Conservation (phyloP, 2,888 invertebrate species). For the Geotrupes spiniger region DNA sequence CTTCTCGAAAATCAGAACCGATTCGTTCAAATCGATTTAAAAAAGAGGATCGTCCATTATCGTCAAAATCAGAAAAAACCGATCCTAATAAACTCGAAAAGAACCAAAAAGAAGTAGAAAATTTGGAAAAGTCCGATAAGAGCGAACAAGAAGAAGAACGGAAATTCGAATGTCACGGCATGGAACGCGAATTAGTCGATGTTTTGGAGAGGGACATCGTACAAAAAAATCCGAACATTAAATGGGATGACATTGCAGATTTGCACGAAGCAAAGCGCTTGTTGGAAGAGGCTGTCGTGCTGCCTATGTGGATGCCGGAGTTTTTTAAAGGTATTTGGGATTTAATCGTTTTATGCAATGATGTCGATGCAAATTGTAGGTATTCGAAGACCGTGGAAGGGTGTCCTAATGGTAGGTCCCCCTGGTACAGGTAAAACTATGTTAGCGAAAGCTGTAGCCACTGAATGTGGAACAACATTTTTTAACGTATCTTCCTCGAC, state of each 20-base stretch:
- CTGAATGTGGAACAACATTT: constrained; percentile 96
- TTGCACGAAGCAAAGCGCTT: constrained; percentile 84
- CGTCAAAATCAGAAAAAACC: constrained; percentile 44
- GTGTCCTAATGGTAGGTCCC: constrained; percentile 91
- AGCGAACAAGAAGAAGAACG: constrained; percentile 65
- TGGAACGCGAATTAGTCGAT: constrained; percentile 91
- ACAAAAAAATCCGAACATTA: constrained; percentile 93
- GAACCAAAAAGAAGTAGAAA: constrained; percentile 64
- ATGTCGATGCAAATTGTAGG: constrained; percentile 58
- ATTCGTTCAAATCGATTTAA: constrained; percentile 29
- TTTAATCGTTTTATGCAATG: no score
- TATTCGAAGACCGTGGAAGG: constrained; percentile 95
- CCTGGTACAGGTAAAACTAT: constrained; percentile 95
- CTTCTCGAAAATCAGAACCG: constrained; percentile 38
- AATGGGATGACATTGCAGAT: constrained; percentile 94
- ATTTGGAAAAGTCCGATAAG: constrained; percentile 57
- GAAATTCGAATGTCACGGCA: constrained; percentile 78
- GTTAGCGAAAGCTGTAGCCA: constrained; percentile 97
- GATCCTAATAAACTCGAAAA: constrained; percentile 45
- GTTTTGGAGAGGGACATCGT: constrained; percentile 90
- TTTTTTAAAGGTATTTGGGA: constrained; percentile 84
- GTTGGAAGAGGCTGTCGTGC: constrained; percentile 94
- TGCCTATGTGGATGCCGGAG: constrained; percentile 97
- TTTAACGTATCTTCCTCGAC: constrained; percentile 97
- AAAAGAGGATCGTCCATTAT: constrained; percentile 46